phyloP scores from a whole-genome alignment of 2,113 vertebrate species.

The Alligator mississippiensis region DNA sequence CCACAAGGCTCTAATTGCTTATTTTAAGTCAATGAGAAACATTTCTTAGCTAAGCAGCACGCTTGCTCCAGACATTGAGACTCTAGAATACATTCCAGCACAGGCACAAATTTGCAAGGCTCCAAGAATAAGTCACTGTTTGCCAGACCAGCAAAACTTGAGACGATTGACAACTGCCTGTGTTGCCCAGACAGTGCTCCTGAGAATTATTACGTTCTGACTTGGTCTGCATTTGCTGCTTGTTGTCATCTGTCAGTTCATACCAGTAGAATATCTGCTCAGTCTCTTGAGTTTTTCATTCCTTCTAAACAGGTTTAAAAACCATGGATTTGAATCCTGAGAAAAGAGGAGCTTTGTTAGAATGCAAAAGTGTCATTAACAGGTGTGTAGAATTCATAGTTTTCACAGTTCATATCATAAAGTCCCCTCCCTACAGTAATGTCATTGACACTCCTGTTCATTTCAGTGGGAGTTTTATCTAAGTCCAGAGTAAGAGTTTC shows the following conservation, averaged over 20 bases:
- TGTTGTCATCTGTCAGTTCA: background rate
- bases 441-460: background rate
- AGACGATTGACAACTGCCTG: background rate
- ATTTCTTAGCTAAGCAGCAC: background rate
- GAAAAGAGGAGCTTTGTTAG: constrained; percentile 62
- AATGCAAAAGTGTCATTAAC: constrained; percentile 57
- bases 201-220: background rate
- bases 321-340: constrained; percentile 57
- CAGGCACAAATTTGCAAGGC: background rate
- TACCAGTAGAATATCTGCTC: background rate
- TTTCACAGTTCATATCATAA: background rate
- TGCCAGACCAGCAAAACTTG: background rate
- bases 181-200: background rate
- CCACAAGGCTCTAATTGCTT: background rate
- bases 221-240: background rate
- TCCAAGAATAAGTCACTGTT: background rate
- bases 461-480: background rate
- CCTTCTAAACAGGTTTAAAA: constrained; percentile 73
- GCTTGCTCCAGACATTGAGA: background rate
- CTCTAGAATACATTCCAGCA: accelerated
- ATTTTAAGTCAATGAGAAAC: background rate
- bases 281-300: background rate
- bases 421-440: background rate
- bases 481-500: background rate
- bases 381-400: constrained; percentile 47